Conservation (phyloP, 2,888 invertebrate genomes). For the Rhopalosiphum nymphaeae region DNA sequence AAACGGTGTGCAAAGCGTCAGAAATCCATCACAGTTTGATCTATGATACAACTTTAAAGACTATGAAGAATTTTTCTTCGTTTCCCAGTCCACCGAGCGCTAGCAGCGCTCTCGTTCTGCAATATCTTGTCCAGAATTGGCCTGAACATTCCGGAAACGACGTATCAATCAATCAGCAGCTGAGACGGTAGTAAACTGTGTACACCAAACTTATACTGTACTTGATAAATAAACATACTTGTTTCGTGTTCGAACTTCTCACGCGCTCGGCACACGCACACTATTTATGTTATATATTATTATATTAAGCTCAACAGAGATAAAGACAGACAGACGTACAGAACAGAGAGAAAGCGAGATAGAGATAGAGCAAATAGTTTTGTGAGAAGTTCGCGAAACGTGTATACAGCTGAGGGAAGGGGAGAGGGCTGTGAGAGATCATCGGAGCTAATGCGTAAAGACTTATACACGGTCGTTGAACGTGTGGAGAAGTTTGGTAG, state of each 20-base stretch:
- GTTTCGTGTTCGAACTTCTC: not conserved
- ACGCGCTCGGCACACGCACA: not conserved
- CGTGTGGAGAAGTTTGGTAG: constrained; percentile 34
- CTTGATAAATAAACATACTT: not conserved
- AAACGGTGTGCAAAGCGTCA: not conserved
- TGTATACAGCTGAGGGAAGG: not conserved
- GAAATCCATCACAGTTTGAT: not conserved
- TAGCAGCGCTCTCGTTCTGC: not conserved
- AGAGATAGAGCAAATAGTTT: not conserved
- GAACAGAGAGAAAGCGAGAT: not conserved
- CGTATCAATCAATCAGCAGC: not conserved
- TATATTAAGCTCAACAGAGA: not conserved
- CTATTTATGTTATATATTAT: not conserved
- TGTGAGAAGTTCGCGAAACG: constrained; percentile 36
- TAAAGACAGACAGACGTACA: not conserved
- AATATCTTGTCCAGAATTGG: not conserved
- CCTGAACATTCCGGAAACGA: not conserved
- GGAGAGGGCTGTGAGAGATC: not conserved
- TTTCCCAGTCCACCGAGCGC: not conserved
- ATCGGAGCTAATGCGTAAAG: constrained; percentile 39
- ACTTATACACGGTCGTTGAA: constrained; percentile 49
- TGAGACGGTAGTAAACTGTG: not conserved
- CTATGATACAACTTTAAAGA: not conserved
- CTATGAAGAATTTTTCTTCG: not conserved
- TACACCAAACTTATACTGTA: not conserved